Evolutionary conservation across 2,888 invertebrate genomes (phyloP).

Genomic region (Anticlea derivata): DNA sequence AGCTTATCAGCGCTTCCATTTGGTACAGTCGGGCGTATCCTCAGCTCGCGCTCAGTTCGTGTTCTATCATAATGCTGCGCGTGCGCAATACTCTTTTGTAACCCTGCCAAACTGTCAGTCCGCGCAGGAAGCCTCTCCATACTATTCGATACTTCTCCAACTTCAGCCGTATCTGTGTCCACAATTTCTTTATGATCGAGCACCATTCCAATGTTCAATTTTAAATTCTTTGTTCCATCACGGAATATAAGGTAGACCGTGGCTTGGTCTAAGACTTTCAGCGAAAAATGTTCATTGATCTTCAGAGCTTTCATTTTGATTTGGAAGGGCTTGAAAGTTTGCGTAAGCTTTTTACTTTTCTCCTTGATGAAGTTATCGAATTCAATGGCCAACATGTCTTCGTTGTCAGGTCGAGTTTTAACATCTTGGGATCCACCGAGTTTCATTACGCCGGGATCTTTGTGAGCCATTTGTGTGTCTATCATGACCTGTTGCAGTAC

Average conservation of each 20-base stretch:
- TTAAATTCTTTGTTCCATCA: slow-evolving; percentile 67
- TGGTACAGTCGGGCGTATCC: slow-evolving; percentile 46
- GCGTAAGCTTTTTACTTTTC: slow-evolving; percentile 65
- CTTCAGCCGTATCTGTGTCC: slow-evolving; percentile 68
- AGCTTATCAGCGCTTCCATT: slow-evolving; percentile 58
- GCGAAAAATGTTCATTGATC: slow-evolving; percentile 73
- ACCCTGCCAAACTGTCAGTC: slow-evolving; percentile 63
- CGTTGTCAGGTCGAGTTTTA: slow-evolving; percentile 54
- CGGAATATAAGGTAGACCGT: slow-evolving; percentile 67
- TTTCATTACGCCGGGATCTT: slow-evolving; percentile 65
- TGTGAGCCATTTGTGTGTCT: slow-evolving; percentile 67
- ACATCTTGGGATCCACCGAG: slow-evolving; percentile 47
- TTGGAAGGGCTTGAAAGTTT: slow-evolving; percentile 72
- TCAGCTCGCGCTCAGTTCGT: slow-evolving; percentile 54
- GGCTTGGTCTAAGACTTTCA: slow-evolving; percentile 71
- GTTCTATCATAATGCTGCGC: slow-evolving; percentile 58
- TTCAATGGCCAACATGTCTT: slow-evolving; percentile 75
- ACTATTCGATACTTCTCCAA: slow-evolving; percentile 57
- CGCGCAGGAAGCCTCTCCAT: slow-evolving; percentile 56
- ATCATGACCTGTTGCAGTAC: slow-evolving; percentile 76
- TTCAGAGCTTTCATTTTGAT: slow-evolving; percentile 77
- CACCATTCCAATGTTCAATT: slow-evolving; percentile 76
- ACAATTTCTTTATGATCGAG: slow-evolving; percentile 79
- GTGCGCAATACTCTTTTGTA: slow-evolving; percentile 60
- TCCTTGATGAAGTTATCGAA: slow-evolving; percentile 75